Evolutionary conservation across 2,888 invertebrate genomes (phyloP), one percentile per base, ranked within the genome.

Genomic region (Pristionchus fissidentatus): DNA sequence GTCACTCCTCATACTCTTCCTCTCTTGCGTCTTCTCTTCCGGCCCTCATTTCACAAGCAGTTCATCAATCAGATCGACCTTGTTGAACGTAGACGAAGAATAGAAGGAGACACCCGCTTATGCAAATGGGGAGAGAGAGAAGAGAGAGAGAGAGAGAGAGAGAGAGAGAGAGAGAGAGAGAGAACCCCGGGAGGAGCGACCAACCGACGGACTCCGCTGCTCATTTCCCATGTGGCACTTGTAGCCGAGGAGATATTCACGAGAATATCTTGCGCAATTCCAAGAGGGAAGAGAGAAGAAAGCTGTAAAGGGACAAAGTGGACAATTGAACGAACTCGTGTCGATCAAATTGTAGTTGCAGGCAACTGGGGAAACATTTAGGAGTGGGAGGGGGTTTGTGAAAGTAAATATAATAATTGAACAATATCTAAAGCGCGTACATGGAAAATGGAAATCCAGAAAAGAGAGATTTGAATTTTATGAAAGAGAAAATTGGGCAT

Each of bases 51-150:
- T 49, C 49, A 52, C 75, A 46, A 46, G 46, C 79, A 79, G 55
- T 79, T 79, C 79, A 79, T 79, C 79, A 79, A 79, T 79, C 79
- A 79, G 75, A 38, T 43, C 79, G 79, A 79, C 79, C 79, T 79
- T 79, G 79, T 79, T 79, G 79, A 43, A 38, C n/a, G 19, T 5
- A 41, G 43, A 15, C 3, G 3, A 4, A 78, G 55, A 52, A 78
- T 52, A 38, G 60, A 62, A n/a, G 79, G 38, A 52, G 55, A 79
- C 79, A 52, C 38, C 55, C 79, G 79, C 79, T 79, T 79, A 79
- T 79, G 79, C 79, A 79, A 79, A 79, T 79, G n/a, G 13, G 38
- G 49, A 19, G 19, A 29, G 26, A 32, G 55, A 19, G 55, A 10
- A 8, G 2, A 7, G 49, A 7, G 49, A 29, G 62, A n/a, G 43